A percentile compares a stretch with the other conserved stretches of the same genome.
These are phyloP conservation scores for Sussaba pulchella DNA, from an alignment of 2,888 invertebrate genomes.

Conservation along the genomic window DNA sequence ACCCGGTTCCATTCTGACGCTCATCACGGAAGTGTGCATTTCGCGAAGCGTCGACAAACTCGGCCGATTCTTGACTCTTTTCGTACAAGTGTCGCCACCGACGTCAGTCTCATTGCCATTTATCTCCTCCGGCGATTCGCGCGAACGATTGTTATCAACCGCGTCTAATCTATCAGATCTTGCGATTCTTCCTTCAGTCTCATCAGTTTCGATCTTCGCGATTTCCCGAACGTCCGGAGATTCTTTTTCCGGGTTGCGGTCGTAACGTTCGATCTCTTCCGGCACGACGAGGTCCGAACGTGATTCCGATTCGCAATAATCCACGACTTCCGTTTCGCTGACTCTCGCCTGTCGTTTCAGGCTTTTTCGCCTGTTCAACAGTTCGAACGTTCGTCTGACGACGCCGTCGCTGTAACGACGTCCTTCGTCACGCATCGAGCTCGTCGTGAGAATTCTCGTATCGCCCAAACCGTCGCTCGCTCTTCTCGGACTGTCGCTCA, in stretches of 20 bases:
- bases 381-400: slow-evolving; percentile 53
- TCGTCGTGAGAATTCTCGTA: slow-evolving; percentile 40
- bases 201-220: slow-evolving; percentile 27
- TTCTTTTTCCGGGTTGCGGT: not conserved
- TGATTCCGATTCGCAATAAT: slow-evolving; percentile 46
- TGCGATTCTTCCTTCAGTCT: slow-evolving; percentile 50
- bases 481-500: slow-evolving; percentile 65
- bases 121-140: slow-evolving; percentile 31
- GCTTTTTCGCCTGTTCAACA: slow-evolving; percentile 71
- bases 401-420: slow-evolving; percentile 78
- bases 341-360: slow-evolving; percentile 79
- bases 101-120: slow-evolving; percentile 24
- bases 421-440: slow-evolving; percentile 63
- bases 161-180: slow-evolving; percentile 62
- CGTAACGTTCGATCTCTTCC: slow-evolving; percentile 37
- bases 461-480: slow-evolving; percentile 75
- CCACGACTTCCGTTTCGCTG: slow-evolving; percentile 71
- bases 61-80: slow-evolving; percentile 71
- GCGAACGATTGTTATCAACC: slow-evolving; percentile 6
- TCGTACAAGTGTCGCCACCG: slow-evolving; percentile 31
- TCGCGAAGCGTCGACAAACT: slow-evolving; percentile 79
- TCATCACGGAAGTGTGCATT: slow-evolving; percentile 77
- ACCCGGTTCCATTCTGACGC: slow-evolving; percentile 80
- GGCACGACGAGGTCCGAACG: slow-evolving; percentile 18
- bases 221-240: slow-evolving; percentile 22